Base-by-base conservation (phyloP, 1,140 invertebrate genomes). In the Steinernema khuongi region DNA sequence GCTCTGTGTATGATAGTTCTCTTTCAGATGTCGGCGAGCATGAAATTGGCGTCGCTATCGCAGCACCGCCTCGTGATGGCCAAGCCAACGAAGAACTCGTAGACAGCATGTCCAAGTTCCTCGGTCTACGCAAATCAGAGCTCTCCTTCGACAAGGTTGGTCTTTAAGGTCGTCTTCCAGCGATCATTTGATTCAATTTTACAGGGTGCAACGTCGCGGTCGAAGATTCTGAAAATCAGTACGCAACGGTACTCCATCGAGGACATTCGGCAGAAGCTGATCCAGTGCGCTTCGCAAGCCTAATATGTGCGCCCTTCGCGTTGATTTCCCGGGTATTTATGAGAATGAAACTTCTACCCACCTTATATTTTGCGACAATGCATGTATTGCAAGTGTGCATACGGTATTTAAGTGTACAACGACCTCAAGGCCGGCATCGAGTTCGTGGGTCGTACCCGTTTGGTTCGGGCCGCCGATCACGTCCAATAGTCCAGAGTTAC, bases 131-230 rank as follows among this genome's bases (percentile, higher is more conserved):
- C n/a, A 78, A 78, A 50, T 71, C 69, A 32, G 76, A 78, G 67
- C 50, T 78, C 18, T 69, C 71, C 18, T 78, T 78, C 44, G 76
- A 78, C 44, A 78, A 78, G 70, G 76, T 73, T 18, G 0, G 19
- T 0, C 1, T 17, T 31, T 22, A 0, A 22, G 31, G 7, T 50
- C n/a, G 22, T 2, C 31, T 18, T 18, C 14, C 4, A 28, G 19
- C 1, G n/a, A 22, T 14, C n/a, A n/a, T 11, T 26, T 32, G 1
- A 30, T 28, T 74, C 26, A 69, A 28, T 74, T 71, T 33, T n/a
- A n/a, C 41, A 78, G 76, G 76, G 76, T 31, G 76, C 76, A 22
- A 78, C 74, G 68, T 76, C 74, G 14, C n/a, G 76, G 22, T 78
- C 76, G 14, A 78, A 78, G 67, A 74, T 78, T 26, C 66, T 78